A percentile compares a stretch with the other conserved stretches of the same genome.
Evolutionary conservation across 2,113 vertebrate genomes (phyloP).

Genomic region (Chloropsis hardwickii): DNA sequence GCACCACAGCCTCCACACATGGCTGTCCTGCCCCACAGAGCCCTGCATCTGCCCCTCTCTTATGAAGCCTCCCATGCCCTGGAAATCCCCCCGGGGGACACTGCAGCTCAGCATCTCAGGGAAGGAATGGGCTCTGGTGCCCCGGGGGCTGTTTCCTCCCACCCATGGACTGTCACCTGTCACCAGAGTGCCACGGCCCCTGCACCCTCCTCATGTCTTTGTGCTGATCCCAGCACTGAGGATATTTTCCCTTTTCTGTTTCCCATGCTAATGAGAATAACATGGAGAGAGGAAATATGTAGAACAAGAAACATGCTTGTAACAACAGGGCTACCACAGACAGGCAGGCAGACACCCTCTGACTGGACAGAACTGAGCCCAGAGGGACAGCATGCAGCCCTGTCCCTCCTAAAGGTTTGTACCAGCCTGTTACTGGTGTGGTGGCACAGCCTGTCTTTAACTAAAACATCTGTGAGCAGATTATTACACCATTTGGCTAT

Average conservation of each 20-base stretch:
- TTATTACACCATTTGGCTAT: background rate
- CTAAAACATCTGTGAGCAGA: background rate
- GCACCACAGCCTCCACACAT: background rate
- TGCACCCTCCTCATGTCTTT: accelerated
- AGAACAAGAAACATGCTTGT: background rate
- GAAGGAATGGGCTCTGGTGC: background rate
- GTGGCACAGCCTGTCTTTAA: background rate
- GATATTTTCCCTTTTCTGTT: background rate
- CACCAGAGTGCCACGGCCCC: accelerated
- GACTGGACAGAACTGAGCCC: accelerated
- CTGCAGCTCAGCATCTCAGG: background rate
- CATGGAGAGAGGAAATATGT: background rate
- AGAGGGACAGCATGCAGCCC: background rate
- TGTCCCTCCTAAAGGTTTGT: background rate
- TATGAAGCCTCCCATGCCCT: background rate
- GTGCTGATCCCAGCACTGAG: background rate
- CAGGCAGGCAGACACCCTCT: background rate
- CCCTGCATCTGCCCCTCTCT: background rate
- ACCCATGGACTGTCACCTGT: accelerated
- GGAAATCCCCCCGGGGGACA: accelerated
- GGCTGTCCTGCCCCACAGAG: background rate
- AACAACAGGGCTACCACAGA: accelerated
- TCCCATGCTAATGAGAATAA: background rate
- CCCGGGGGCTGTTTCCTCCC: background rate
- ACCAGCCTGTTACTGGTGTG: background rate